phyloP scores from a whole-genome alignment of 2,113 vertebrate genomes.

The Anoura caudifer region DNA sequence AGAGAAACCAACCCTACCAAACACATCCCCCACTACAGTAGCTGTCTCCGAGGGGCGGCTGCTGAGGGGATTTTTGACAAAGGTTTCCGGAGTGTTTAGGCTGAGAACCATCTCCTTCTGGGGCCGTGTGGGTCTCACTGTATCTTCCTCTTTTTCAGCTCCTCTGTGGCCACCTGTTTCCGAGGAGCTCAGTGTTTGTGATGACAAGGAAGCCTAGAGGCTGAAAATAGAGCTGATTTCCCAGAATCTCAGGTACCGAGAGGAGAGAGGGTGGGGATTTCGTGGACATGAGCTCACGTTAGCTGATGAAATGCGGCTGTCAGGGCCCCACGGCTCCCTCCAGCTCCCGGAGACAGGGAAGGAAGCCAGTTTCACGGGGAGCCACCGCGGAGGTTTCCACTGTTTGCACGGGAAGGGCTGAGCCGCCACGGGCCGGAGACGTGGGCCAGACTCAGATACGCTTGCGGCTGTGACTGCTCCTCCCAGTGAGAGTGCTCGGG shows the following conservation, averaged over 20 bases:
- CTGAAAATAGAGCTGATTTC: slow-evolving; percentile 56
- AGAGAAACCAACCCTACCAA: neutral
- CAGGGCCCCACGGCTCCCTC: neutral
- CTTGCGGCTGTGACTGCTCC: slow-evolving; percentile 54
- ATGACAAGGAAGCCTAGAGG: slow-evolving; percentile 55
- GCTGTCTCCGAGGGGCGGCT: neutral
- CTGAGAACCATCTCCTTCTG: neutral
- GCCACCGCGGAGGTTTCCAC: neutral
- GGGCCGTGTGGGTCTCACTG: neutral
- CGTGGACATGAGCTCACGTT: neutral
- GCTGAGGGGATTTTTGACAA: neutral
- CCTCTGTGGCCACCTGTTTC: neutral
- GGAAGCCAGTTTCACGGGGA: neutral
- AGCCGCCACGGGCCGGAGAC: neutral
- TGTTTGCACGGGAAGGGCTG: neutral
- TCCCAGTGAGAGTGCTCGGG: slow-evolving; percentile 58
- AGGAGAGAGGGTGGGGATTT: neutral
- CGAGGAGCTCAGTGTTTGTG: neutral
- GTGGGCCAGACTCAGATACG: neutral
- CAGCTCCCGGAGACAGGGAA: neutral
- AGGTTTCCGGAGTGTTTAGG: neutral
- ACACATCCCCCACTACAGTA: neutral
- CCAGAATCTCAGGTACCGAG: slow-evolving; percentile 55
- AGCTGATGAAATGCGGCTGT: neutral
- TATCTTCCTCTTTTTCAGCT: slow-evolving; percentile 47